Evolutionary conservation across 2,797 vertebrate genomes (phyloP), one percentile per base, ranked within the genome.

Genomic region (Megaceryle alcyon): DNA sequence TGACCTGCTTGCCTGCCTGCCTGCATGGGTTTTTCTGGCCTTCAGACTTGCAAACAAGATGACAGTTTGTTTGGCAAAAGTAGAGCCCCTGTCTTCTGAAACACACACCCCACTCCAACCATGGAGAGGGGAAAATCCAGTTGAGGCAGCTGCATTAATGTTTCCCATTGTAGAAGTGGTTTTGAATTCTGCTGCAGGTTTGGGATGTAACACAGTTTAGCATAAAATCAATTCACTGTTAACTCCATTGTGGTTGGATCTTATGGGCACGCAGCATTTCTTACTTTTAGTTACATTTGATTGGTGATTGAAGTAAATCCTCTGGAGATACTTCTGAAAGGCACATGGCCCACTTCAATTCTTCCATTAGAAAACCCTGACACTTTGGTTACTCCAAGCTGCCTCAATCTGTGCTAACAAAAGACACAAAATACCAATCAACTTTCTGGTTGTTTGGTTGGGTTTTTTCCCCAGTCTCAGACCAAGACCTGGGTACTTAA

Each of bases 161-260:
- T 88, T 91, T 93, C 77, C 54, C 65, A 57, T 35, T 79, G 86
- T 61, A 83, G 46, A 90, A 89, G 19, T 21, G 26, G 69, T 70
- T 90, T 84, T 93, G 72, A 95, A 93, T 92, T 86, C 93, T 94
- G 76, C 90, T 95, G 86, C 53, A 90, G 71, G 57, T 93, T 93
- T 82, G 73, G 72, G 81, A 93, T 25, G 12, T 87, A 92, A 85
- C 77, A 71, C 33, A 93, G 41, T 90, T 96, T 94, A 96, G 90
- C 95, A 91, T 79, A 92, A 95, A 96, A 93, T 93, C 96, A 94
- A 91, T 95, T 89, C 61, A 79, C 79, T 89, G 72, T 91, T 90
- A 95, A 92, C 72, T 96, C 92, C 86, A 76, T 56, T 91, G 93
- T 79, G 66, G 79, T 91, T 93, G 79, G 71, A 76, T 90, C 82